phyloP scores from a whole-genome alignment of 2,888 invertebrate species.

The Cotesia congregata region DNA sequence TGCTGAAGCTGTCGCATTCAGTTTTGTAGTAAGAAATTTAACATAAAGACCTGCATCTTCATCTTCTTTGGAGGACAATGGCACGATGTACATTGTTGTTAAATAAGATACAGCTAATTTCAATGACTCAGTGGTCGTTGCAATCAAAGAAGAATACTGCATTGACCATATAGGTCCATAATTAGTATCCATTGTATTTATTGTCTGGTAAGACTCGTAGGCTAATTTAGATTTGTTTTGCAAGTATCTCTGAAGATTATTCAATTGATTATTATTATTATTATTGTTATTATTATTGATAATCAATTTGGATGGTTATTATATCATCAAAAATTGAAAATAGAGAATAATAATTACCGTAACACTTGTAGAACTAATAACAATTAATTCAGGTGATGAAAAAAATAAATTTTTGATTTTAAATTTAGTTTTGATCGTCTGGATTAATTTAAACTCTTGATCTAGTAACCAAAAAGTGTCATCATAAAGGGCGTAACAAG shows the following conservation, averaged over 20 bases:
- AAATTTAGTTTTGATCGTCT: constrained; percentile 51
- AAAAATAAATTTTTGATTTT: constrained; percentile 48
- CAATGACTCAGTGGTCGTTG: constrained; percentile 21
- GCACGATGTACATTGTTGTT: constrained; percentile 53
- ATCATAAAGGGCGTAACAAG: constrained; percentile 48
- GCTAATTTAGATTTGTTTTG: constrained; percentile 34
- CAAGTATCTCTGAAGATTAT: constrained; percentile 19
- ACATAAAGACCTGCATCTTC: constrained; percentile 33
- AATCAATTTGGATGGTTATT: background rate
- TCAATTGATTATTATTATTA: background rate
- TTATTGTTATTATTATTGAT: background rate
- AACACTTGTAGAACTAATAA: constrained; percentile 47
- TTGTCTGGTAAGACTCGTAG: constrained; percentile 37
- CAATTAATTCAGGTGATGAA: constrained; percentile 45
- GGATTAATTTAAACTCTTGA: constrained; percentile 42
- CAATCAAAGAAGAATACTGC: constrained; percentile 48
- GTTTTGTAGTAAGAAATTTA: constrained; percentile 46
- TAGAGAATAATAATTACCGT: constrained; percentile 40
- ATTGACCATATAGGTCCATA: constrained; percentile 53
- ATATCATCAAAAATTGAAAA: background rate
- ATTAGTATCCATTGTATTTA: constrained; percentile 50
- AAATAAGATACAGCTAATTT: constrained; percentile 51
- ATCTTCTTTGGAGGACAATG: constrained; percentile 45
- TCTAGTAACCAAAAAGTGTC: constrained; percentile 52
- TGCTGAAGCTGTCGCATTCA: constrained; percentile 44